Conservation (phyloP, 2,888 invertebrate species). For the Chalcosyrphus nemorum region DNA sequence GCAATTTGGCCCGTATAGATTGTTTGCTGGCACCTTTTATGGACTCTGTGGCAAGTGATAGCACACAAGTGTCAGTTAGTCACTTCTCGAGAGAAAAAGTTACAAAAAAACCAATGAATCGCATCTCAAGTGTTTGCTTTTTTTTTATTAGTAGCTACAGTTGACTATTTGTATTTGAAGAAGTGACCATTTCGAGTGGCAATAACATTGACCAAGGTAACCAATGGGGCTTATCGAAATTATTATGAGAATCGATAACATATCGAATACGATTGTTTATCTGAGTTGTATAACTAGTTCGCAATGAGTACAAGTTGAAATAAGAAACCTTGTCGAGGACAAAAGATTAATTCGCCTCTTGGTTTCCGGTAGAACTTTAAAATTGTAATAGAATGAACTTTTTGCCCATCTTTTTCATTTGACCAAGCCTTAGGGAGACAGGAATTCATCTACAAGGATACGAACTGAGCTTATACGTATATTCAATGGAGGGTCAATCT, state of each 20-base stretch:
- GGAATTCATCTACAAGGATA: no score
- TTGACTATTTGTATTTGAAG: conserved; percentile 18
- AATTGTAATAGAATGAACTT: no score
- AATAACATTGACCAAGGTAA: conserved; percentile 24
- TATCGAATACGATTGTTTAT: conserved; percentile 11
- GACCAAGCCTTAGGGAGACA: no score
- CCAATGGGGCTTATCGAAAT: conserved; percentile 24
- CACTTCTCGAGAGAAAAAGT: background rate
- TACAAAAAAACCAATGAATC: background rate
- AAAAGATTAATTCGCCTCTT: background rate
- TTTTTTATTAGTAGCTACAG: background rate
- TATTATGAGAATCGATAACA: conserved; percentile 34
- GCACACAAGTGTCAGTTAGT: background rate
- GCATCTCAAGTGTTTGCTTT: conserved; percentile 28
- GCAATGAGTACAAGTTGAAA: background rate
- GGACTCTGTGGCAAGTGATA: background rate
- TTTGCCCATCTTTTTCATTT: no score
- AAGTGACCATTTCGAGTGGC: conserved; percentile 17
- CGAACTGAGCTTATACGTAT: no score
- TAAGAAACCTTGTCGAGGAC: background rate
- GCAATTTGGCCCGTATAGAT: background rate
- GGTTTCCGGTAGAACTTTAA: background rate
- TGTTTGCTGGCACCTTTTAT: conserved; percentile 37
- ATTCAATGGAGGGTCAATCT: no score
- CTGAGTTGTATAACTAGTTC: conserved; percentile 17